phyloP scores from a whole-genome alignment of 2,113 vertebrate species.

The Dinomys branickii region DNA sequence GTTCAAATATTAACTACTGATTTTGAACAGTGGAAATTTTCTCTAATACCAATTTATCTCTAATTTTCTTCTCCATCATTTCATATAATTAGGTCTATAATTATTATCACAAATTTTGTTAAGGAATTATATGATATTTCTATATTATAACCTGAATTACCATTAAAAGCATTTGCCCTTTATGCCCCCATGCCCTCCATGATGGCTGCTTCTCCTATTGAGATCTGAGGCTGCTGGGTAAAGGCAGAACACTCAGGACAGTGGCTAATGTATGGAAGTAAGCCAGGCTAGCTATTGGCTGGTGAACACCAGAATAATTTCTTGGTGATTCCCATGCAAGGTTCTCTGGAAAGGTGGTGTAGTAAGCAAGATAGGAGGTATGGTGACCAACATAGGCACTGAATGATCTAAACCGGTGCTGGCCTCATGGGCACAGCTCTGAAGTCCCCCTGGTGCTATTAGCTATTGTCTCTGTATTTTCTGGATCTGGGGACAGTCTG shows the following conservation, averaged over 20 bases:
- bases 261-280: background rate
- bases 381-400: background rate
- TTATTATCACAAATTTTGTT: slow-evolving; percentile 9
- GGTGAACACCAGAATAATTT: background rate
- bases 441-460: background rate
- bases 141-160: background rate
- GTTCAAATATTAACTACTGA: background rate
- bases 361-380: background rate
- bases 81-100: background rate
- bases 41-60: background rate
- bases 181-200: background rate
- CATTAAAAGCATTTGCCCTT: slow-evolving; percentile 21
- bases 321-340: background rate
- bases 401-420: background rate
- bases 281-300: background rate
- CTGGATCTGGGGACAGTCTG: background rate
- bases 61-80: background rate
- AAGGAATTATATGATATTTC: background rate
- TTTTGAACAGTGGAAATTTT: slow-evolving; percentile 27
- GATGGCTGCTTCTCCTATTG: background rate
- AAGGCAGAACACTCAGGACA: background rate
- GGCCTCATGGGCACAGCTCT: background rate
- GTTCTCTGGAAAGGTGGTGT: background rate
- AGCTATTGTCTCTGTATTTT: background rate
- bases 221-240: background rate